A percentile compares a stretch with the other conserved stretches of the same genome.
Conservation (phyloP, 2,888 invertebrate genomes). For the Anaspis maculata region DNA sequence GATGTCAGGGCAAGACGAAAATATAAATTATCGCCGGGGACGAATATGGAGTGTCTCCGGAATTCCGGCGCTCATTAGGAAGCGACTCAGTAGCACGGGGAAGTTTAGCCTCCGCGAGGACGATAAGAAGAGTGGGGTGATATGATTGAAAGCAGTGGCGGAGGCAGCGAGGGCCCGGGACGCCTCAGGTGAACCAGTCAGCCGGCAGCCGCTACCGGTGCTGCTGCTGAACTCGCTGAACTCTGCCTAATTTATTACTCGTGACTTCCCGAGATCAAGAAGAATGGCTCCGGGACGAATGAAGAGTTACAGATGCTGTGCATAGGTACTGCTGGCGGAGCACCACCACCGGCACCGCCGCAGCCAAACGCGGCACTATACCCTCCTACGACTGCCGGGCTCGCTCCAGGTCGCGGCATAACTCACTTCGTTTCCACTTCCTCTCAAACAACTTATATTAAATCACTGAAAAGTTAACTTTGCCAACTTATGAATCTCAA, state of each 20-base stretch:
- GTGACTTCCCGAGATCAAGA: conserved; percentile 31
- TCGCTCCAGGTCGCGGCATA: conserved; percentile 15
- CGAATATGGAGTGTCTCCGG: conserved; percentile 18
- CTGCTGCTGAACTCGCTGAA: conserved; percentile 28
- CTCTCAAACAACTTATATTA: conserved; percentile 24
- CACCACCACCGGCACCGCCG: too few species aligned
- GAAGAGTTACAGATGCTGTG: conserved; percentile 28
- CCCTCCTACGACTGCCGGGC: conserved; percentile 1
- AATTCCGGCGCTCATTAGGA: conserved; percentile 21
- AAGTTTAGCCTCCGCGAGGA: too few species aligned
- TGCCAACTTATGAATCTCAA: conserved; percentile 14
- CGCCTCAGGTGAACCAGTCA: conserved; percentile 26
- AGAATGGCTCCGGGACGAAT: conserved; percentile 31
- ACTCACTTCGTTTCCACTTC: conserved; percentile 22
- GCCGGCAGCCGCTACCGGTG: too few species aligned
- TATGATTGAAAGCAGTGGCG: conserved; percentile 10
- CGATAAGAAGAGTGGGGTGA: conserved; percentile 5
- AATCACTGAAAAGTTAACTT: conserved; percentile 20
- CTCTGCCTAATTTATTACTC: conserved; percentile 31
- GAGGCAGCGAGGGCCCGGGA: conserved; percentile 2
- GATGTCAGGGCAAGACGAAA: conserved; percentile 12
- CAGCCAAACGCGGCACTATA: too few species aligned
- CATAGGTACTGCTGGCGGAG: too few species aligned
- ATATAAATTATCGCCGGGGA: conserved; percentile 21
- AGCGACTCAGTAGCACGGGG: conserved; percentile 3